Conservation (phyloP, 2,113 vertebrate species). For the Orthonyx spaldingii region DNA sequence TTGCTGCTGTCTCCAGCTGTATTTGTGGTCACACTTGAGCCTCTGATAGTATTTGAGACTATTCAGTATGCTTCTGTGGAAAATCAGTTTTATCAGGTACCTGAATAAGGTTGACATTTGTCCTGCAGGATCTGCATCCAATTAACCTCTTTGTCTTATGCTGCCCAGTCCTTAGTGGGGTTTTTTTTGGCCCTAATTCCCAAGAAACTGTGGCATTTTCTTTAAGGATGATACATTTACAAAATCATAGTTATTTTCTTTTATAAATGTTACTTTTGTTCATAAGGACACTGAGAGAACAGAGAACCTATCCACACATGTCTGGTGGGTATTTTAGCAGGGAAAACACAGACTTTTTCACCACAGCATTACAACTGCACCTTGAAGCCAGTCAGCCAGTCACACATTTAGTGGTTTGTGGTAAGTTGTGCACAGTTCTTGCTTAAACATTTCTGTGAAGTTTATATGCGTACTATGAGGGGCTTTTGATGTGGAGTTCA, state of each 20-base stretch:
- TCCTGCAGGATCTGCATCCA: not conserved
- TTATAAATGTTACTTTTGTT: not conserved
- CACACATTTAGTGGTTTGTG: not conserved
- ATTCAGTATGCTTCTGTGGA: not conserved
- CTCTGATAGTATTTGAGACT: not conserved
- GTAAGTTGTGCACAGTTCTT: not conserved
- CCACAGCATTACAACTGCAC: not conserved
- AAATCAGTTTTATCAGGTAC: not conserved
- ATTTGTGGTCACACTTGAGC: not conserved
- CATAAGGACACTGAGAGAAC: not conserved
- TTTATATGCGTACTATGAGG: not conserved
- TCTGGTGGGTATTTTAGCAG: not conserved
- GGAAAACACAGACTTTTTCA: not conserved
- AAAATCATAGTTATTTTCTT: not conserved
- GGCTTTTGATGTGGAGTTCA: not conserved
- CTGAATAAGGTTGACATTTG: not conserved
- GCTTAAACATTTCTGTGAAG: not conserved
- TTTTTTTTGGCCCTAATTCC: not conserved
- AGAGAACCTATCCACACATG: not conserved
- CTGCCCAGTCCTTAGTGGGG: not conserved
- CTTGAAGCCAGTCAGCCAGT: not conserved
- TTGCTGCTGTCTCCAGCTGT: not conserved
- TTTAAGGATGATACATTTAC: not conserved
- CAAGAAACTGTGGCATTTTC: not conserved
- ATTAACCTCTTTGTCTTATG: not conserved